Evolutionary conservation across 2,113 vertebrate genomes (phyloP).

Genomic region (Archilochus colubris): DNA sequence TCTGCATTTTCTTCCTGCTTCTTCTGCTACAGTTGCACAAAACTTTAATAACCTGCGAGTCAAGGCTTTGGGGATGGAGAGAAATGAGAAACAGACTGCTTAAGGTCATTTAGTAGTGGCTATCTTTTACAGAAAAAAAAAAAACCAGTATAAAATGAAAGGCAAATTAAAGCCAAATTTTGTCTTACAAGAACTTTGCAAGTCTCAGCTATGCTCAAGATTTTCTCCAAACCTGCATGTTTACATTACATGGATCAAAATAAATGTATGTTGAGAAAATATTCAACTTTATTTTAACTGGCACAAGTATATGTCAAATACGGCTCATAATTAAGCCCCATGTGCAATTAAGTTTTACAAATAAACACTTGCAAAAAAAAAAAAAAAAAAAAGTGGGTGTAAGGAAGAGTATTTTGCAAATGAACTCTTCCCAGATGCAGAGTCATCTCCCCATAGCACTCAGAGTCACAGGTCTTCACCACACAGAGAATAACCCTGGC

Average conservation of each 20-base stretch:
- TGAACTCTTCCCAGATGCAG: not conserved
- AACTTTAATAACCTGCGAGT: not conserved
- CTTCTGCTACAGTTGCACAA: not conserved
- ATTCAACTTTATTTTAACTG: not conserved
- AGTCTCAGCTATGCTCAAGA: not conserved
- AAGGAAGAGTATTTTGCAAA: not conserved
- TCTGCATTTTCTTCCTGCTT: not conserved
- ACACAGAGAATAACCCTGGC: not conserved
- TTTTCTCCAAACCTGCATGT: not conserved
- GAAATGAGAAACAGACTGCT: not conserved
- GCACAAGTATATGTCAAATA: not conserved
- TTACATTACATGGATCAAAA: not conserved
- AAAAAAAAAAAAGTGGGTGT: no score
- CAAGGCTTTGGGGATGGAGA: not conserved
- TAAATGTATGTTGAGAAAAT: not conserved
- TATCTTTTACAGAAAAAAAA: not conserved
- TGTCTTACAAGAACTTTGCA: not conserved
- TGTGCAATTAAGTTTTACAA: not conserved
- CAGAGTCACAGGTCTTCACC: not conserved
- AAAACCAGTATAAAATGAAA: not conserved
- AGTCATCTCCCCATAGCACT: not conserved
- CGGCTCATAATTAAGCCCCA: fast-evolving
- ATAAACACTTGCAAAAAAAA: not conserved
- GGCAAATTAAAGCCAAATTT: not conserved
- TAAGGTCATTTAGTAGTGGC: not conserved